A percentile compares a stretch with the other conserved stretches of the same genome.
These are phyloP conservation scores for Scaptomyza cyrtandrae DNA, from an alignment of 2,888 invertebrate species.

Conservation along the genomic window DNA sequence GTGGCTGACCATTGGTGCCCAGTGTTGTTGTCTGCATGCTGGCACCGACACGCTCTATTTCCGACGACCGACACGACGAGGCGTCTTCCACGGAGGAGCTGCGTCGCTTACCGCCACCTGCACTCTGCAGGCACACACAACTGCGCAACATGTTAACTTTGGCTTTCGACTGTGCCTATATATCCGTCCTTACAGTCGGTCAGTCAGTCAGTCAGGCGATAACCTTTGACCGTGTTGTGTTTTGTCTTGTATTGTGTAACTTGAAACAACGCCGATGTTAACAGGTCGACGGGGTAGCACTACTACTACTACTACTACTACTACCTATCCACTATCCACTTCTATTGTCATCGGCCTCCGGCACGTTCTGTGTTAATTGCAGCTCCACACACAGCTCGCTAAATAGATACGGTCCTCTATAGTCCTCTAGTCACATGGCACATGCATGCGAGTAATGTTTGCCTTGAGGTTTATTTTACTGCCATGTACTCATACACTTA, in stretches of 20 bases:
- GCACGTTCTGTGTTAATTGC: slow-evolving; percentile 51
- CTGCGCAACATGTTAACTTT: slow-evolving; percentile 81
- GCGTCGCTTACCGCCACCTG: slow-evolving; percentile 81
- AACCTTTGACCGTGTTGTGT: slow-evolving; percentile 22
- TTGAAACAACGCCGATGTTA: slow-evolving; percentile 17
- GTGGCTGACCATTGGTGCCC: slow-evolving; percentile 68
- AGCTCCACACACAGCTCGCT: slow-evolving; percentile 51
- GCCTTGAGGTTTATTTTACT: slow-evolving; percentile 28
- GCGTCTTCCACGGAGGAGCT: slow-evolving; percentile 84
- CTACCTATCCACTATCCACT: not conserved
- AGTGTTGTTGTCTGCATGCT: slow-evolving; percentile 65
- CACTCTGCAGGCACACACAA: slow-evolving; percentile 83
- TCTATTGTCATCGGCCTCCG: slow-evolving; percentile 40
- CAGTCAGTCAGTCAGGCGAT: slow-evolving; percentile 12
- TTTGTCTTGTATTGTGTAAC: slow-evolving; percentile 32
- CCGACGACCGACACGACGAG: slow-evolving; percentile 84
- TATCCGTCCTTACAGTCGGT: slow-evolving; percentile 10
- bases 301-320: not conserved
- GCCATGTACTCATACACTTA: slow-evolving; percentile 17
- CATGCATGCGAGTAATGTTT: slow-evolving; percentile 44
- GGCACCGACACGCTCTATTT: slow-evolving; percentile 84
- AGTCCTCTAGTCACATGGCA: slow-evolving; percentile 53
- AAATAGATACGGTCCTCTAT: slow-evolving; percentile 10
- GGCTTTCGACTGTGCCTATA: slow-evolving; percentile 14
- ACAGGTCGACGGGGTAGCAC: slow-evolving; percentile 38